Evolutionary conservation across 2,797 vertebrate species (phyloP).

Genomic region (Mormyrus proboscirostris): DNA sequence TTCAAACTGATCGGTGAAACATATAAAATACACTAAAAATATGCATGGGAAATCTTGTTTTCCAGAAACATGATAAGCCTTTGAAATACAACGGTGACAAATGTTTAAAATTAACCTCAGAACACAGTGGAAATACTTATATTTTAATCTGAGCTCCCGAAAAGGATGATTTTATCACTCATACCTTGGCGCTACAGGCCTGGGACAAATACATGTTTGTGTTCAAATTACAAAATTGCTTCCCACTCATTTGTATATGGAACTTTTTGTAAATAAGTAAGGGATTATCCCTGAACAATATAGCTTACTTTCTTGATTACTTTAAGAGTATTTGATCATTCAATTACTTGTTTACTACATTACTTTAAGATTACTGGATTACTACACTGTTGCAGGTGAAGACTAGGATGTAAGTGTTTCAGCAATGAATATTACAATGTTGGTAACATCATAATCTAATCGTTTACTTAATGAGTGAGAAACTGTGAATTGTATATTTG

Average conservation of each 20-base stretch:
- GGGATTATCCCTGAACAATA: neutral
- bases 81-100: neutral
- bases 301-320: neutral
- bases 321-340: neutral
- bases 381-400: neutral
- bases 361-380: neutral
- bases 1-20: neutral
- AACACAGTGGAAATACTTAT: neutral
- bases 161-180: neutral
- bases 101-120: neutral
- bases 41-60: neutral
- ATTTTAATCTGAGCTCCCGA: neutral
- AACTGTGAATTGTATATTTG: neutral
- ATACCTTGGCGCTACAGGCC: neutral
- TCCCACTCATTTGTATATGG: neutral
- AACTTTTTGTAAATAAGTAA: neutral
- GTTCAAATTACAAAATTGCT: neutral
- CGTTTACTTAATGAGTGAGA: neutral
- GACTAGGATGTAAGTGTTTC: neutral
- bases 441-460: neutral
- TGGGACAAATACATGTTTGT: neutral
- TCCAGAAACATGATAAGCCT: neutral
- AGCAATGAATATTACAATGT: neutral
- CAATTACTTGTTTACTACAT: neutral
- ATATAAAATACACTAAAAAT: neutral